A percentile compares a stretch with the other conserved stretches of the same genome.
Conservation (phyloP, 2,113 vertebrate species). For the Engystomops pustulosus region DNA sequence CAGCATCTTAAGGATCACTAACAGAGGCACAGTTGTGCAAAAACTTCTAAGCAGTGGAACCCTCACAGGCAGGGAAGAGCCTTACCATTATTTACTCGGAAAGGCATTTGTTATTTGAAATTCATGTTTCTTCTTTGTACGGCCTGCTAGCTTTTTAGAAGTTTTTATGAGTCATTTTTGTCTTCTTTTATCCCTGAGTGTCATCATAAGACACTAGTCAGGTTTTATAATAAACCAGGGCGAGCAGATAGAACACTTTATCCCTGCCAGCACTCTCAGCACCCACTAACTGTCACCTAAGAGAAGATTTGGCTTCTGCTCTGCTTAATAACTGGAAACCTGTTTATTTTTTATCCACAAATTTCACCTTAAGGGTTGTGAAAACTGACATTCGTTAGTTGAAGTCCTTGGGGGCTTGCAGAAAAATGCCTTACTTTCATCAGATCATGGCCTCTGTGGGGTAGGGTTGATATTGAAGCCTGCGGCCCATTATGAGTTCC, state of each 20-base stretch:
- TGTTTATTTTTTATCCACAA: neutral
- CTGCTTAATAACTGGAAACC: neutral
- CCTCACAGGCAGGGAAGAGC: neutral
- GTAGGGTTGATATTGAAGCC: neutral
- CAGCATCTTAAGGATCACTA: too few species aligned
- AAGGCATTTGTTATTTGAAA: neutral
- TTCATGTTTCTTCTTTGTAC: neutral
- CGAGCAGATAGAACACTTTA: constrained; percentile 33
- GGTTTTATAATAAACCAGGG: constrained; percentile 16
- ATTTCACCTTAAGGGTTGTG: neutral
- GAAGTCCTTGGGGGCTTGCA: neutral
- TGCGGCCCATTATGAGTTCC: neutral
- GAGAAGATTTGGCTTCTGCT: constrained; percentile 15
- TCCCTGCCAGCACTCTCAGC: neutral
- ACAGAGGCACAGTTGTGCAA: too few species aligned
- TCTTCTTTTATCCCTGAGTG: neutral
- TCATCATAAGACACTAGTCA: neutral
- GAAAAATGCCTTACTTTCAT: neutral
- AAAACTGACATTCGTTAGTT: neutral
- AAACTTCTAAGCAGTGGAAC: too few species aligned
- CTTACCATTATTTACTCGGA: neutral
- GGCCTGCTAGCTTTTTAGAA: neutral
- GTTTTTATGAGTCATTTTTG: neutral
- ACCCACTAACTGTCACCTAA: constrained; percentile 8
- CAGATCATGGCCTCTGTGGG: neutral